Percentiles rank a stretch among this genome's conserved stretches.
These are phyloP conservation scores for Caenorhabditis macrosperma DNA, from an alignment of 2,888 invertebrate genomes.

Conservation along the genomic window DNA sequence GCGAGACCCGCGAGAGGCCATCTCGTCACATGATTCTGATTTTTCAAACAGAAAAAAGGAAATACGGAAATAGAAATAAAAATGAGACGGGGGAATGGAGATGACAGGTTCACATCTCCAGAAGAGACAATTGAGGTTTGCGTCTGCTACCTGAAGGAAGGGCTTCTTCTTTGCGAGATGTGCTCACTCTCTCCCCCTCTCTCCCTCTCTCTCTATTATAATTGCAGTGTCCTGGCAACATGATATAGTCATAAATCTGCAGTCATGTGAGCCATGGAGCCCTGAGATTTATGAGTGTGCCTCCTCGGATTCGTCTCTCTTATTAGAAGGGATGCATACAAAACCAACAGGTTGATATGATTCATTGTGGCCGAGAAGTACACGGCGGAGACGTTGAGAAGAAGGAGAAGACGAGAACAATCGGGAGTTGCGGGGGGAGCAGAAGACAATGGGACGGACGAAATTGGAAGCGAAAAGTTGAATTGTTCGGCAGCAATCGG, in stretches of 20 bases:
- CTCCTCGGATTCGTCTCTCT: too few species aligned
- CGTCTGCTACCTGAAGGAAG: too few species aligned
- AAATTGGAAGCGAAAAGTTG: conserved; percentile 14
- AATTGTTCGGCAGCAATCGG: conserved; percentile 8
- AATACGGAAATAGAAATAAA: neutral
- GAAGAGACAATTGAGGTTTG: too few species aligned
- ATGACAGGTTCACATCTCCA: too few species aligned
- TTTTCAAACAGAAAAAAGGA: too few species aligned
- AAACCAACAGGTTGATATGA: conserved; percentile 18
- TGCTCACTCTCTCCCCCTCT: too few species aligned
- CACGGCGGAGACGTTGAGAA: neutral
- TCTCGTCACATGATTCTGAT: too few species aligned
- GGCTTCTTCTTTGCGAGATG: too few species aligned
- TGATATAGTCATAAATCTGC: conserved; percentile 12
- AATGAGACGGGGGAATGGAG: neutral
- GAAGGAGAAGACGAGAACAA: neutral
- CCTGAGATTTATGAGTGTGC: conserved; percentile 1
- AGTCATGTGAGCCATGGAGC: conserved; percentile 1
- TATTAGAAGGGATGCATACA: too few species aligned
- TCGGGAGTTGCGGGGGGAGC: neutral
- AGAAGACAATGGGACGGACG: neutral
- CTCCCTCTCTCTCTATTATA: neutral
- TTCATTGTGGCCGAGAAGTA: conserved; percentile 10
- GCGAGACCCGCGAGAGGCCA: too few species aligned
- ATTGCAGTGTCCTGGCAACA: conserved; percentile 37